Base-by-base conservation (phyloP, 2,113 vertebrate species). In the Sapajus apella region DNA sequence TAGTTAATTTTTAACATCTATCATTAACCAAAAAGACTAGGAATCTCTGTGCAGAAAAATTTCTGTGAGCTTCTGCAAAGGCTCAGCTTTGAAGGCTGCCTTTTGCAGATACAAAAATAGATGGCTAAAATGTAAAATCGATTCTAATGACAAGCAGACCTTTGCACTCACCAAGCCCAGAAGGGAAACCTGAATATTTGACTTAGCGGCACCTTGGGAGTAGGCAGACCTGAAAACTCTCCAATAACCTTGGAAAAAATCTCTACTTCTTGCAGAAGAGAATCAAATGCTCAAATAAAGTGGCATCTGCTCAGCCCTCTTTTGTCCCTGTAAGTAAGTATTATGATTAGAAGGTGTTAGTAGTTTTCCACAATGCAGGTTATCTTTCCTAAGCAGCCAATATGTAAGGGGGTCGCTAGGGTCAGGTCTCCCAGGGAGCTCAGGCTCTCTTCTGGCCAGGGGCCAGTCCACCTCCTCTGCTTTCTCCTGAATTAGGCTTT, bases 61-160 rank as follows among this genome's bases (percentile, higher is more conserved):
- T 58, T 92, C 66, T 6, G 27, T 21, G 70, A 94, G 89, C 76
- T 85, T 96, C 82, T 87, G 40, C 79, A 96, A 95, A 94, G 66
- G n/a, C 64, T 83, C 81, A 91, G 76, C 90, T 95, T 97, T 95
- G 97, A 85, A 96, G 87, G 30, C 58, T 70, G 88, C 82, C 87
- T 94, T 83, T 35, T 70, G 66, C 89, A 95, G 81, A 94, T 96
- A 95, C 77, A 97, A 97, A 98, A 97, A 97, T 96, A 98, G 97
- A 98, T 32, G 58, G 43, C 88, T 87, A 97, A 97, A 97, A 97
- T 88, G 88, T 85, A 96, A 97, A 97, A 97, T 95, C 94, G 5
- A 97, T 97, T 85, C 92, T 97, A 97, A 96, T 75, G 87, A 97
- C 95, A 95, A 72, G 90, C 55, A 80, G 70, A 90, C 94, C 79